Base-by-base conservation (phyloP, 2,888 invertebrate genomes). In the Acleris cristana region DNA sequence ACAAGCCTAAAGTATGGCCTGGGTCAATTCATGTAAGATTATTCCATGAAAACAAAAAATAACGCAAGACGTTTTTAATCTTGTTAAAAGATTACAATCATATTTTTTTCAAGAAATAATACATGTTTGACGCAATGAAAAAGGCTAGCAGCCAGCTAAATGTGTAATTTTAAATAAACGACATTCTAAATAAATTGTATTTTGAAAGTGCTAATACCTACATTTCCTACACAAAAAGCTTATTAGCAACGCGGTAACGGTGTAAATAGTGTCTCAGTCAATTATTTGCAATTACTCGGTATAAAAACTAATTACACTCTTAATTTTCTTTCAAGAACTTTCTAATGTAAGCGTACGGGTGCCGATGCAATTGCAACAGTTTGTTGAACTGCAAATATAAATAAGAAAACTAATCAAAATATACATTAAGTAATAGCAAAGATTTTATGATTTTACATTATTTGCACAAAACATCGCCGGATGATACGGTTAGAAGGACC, bases 241-340 rank as follows among this genome's bases (percentile, higher is more conserved):
- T 30, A 57, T 57, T 57, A 16, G 26, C 58, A 48, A 58, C 30
- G 58, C 48, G 58, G 58, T 26, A 58, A 48, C 48, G 58, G 23
- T 19, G 30, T 14, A 18, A 23, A 40, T 7, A 12, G 40, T 56
- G 49, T 61, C 60, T 40, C 44, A 18, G 45, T 21, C 44, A 65
- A 65, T 65, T 61, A 65, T 65, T 61, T 51, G 19, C 51, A 65
- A 65, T 65, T 56, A 65, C 26, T 44, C 49, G 30, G 51, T 61
- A 19, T 21, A 59, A 60, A 56, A 56, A 51, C 44, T 65, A 64
- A 44, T 48, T 56, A 55, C 21, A 40, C 40, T 55, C 56, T 61
- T 26, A 56, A 61, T 66, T 61, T 56, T 61, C 61, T 61, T 61
- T 52, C 19, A 19, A 59, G 26, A 45, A 52, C 66, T 66, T 66